Evolutionary conservation across 2,888 invertebrate species (phyloP), one percentile per base, ranked within the genome.

Genomic region (Brenthis hecate): DNA sequence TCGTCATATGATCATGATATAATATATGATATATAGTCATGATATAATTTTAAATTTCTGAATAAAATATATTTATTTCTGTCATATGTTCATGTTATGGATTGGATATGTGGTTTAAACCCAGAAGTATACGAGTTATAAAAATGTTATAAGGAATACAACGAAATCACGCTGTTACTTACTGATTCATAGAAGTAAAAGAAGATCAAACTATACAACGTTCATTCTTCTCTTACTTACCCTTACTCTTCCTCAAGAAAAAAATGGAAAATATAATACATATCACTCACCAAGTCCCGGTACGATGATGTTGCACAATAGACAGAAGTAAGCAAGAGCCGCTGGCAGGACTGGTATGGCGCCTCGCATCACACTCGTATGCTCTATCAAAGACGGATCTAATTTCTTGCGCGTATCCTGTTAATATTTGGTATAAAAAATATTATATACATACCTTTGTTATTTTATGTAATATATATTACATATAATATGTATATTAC

Each of bases 291-390:
- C 92, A 1, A 92, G 82, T 54, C 92, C 92, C 0, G 92, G 92
- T 1, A 91, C 83, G 0, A 89, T 14, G 6, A 92, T 79, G 77
- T 92, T 92, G 89, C 97, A 95, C 32, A 98, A 84, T 65, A 98
- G 94, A 83, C 98, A 99, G 83, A 97, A 94, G 94, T 97, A 96
- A 8, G 99, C 98, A 64, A 98, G 92, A 63, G 95, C 95, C 11
- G 97, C 91, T 0, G 99, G 98, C 81, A 99, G 93, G 73, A 98
- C 96, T 0, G 99, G 99, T 75, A 99, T 97, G 47, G 98, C 98
- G 32, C 96, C 97, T 76, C 97, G 96, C 95, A 99, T 98, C 81
- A 96, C 94, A 1, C 98, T 98, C 71, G 94, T 95, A 83, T 96
- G 96, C 80, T 97, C 97, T 19, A 97, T 95, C 72, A 97, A 90